Evolutionary conservation across 2,888 invertebrate genomes (phyloP).

Genomic region (Rotaria sp.): DNA sequence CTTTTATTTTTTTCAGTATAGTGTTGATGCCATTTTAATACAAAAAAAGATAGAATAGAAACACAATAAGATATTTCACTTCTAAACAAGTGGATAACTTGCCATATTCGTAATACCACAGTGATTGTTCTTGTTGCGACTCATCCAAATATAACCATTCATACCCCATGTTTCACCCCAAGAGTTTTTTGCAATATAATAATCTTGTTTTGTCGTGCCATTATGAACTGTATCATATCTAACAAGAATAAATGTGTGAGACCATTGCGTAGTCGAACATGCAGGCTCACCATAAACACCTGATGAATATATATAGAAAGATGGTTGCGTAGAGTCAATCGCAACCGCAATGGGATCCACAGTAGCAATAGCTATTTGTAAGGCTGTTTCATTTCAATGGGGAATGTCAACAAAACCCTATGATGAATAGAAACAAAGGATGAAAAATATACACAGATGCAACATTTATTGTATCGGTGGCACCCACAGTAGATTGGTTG

Average conservation of each 20-base stretch:
- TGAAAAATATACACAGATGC: not conserved
- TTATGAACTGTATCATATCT: conserved; percentile 67
- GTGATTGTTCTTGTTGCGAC: conserved; percentile 69
- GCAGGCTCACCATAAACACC: conserved; percentile 70
- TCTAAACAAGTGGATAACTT: no score
- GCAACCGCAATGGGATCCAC: conserved; percentile 77
- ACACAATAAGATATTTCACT: no score
- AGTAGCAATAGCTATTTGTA: no score
- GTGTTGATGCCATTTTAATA: no score
- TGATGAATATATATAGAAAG: conserved; percentile 42
- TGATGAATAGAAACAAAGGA: not conserved
- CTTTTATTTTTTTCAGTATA: no score
- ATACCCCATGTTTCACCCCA: conserved; percentile 75
- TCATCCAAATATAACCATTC: conserved; percentile 77
- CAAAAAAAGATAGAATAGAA: no score
- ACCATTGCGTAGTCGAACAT: conserved; percentile 70
- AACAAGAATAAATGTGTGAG: conserved; percentile 77
- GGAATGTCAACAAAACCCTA: conserved; percentile 70
- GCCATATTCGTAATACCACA: no score
- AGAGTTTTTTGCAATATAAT: conserved; percentile 75
- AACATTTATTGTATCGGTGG: conserved; percentile 62
- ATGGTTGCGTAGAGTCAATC: conserved; percentile 66
- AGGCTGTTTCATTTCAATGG: conserved; percentile 66
- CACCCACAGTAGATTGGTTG: conserved; percentile 63
- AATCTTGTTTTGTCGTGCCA: conserved; percentile 61